A percentile compares a stretch with the other conserved stretches of the same genome.
Evolutionary conservation across 2,888 invertebrate genomes (phyloP).

Genomic region (Drosophila diplacantha): DNA sequence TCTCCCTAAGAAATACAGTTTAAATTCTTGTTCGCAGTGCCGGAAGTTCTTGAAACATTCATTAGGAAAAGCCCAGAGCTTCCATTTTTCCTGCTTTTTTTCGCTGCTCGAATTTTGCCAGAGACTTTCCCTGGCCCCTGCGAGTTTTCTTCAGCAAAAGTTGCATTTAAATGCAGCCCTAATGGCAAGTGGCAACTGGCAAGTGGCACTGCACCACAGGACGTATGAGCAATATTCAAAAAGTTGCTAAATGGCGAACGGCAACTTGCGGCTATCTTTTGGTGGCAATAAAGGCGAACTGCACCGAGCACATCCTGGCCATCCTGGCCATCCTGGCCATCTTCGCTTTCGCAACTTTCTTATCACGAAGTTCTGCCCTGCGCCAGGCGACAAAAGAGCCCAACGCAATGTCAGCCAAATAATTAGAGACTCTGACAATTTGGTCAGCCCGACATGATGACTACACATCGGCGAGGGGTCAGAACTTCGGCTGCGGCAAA

Average conservation of each 20-base stretch:
- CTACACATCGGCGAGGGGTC: constrained; percentile 8
- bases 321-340: background rate
- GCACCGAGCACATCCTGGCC: constrained; percentile 4
- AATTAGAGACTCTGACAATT: constrained; percentile 40
- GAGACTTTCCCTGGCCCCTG: background rate
- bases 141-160: constrained; percentile 14
- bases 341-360: constrained; percentile 19
- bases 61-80: constrained; percentile 73
- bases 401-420: constrained; percentile 37
- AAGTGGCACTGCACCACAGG: constrained; percentile 17
- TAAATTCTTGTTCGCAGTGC: constrained; percentile 2
- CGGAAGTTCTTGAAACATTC: constrained; percentile 75
- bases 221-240: constrained; percentile 43
- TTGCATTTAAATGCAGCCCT: constrained; percentile 31
- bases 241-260: constrained; percentile 32
- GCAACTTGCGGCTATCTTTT: constrained; percentile 42
- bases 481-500: constrained; percentile 27
- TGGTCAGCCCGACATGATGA: constrained; percentile 50
- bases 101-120: constrained; percentile 5
- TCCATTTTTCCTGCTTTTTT: constrained; percentile 37
- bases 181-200: constrained; percentile 14
- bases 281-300: constrained; percentile 37
- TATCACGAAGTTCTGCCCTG: constrained; percentile 13
- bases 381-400: constrained; percentile 9
- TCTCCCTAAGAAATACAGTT: too few species aligned